These are phyloP conservation scores for Laticauda colubrina DNA, from an alignment of 2,113 vertebrate genomes.

Conservation along the genomic window DNA sequence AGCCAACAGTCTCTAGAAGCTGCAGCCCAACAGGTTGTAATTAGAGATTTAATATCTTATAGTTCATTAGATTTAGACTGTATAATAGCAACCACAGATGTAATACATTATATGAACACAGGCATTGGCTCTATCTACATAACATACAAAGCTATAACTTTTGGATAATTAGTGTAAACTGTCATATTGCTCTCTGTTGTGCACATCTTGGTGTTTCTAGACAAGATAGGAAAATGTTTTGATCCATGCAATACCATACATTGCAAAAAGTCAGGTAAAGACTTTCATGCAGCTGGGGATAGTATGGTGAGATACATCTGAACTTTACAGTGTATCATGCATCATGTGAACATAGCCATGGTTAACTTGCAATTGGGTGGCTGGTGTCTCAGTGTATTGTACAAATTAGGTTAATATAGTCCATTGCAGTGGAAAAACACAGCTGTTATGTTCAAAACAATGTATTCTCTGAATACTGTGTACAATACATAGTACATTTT, in stretches of 20 bases:
- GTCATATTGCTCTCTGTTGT: background rate
- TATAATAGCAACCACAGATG: background rate
- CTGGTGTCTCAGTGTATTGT: background rate
- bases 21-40: background rate
- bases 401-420: background rate
- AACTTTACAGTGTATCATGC: background rate
- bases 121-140: background rate
- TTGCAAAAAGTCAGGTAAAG: background rate
- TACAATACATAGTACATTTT: background rate
- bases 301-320: background rate
- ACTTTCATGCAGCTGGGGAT: background rate
- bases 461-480: background rate
- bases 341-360: background rate
- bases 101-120: background rate
- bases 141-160: background rate
- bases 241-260: background rate
- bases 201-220: background rate
- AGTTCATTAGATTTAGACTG: background rate
- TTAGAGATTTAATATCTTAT: background rate
- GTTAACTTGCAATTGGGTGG: background rate
- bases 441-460: background rate
- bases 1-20: background rate
- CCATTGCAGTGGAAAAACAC: background rate
- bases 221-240: background rate
- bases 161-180: background rate